Evolutionary conservation across 1,140 invertebrate species (phyloP).

Genomic region (Bemisia tabaci): DNA sequence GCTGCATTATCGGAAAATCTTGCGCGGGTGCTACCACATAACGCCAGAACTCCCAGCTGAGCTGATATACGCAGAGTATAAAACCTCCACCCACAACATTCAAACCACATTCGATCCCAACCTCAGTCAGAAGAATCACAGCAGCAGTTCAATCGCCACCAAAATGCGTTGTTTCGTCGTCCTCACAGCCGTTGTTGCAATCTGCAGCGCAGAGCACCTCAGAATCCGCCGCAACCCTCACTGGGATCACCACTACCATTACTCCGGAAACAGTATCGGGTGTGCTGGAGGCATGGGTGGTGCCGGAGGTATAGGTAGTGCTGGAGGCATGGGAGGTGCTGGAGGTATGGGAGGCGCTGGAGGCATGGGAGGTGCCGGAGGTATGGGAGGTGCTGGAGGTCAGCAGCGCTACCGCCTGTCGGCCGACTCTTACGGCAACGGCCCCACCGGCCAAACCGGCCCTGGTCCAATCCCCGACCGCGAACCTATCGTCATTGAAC

Average conservation of each 20-base stretch:
- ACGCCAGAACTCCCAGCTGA: no score
- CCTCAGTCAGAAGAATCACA: no score
- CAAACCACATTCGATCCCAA: no score
- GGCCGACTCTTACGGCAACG: not conserved
- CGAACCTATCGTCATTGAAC: not conserved
- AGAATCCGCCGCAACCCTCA: not conserved
- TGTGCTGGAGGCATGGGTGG: no score
- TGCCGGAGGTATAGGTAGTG: not conserved
- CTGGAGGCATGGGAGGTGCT: not conserved
- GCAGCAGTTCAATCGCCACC: no score
- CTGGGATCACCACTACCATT: not conserved
- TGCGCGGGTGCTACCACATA: no score
- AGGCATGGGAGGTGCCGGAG: not conserved
- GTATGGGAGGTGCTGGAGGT: not conserved
- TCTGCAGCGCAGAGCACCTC: not conserved
- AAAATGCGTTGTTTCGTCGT: not conserved
- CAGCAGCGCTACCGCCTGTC: not conserved
- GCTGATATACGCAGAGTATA: no score
- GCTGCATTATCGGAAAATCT: no score
- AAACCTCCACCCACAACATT: no score
- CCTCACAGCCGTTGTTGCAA: not conserved
- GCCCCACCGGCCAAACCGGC: not conserved
- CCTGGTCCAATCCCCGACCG: not conserved
- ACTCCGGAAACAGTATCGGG: no score
- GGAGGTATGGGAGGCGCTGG: not conserved